These are phyloP conservation scores for Rhimphoctona megacephalus DNA, from an alignment of 2,888 invertebrate genomes.

Conservation along the genomic window DNA sequence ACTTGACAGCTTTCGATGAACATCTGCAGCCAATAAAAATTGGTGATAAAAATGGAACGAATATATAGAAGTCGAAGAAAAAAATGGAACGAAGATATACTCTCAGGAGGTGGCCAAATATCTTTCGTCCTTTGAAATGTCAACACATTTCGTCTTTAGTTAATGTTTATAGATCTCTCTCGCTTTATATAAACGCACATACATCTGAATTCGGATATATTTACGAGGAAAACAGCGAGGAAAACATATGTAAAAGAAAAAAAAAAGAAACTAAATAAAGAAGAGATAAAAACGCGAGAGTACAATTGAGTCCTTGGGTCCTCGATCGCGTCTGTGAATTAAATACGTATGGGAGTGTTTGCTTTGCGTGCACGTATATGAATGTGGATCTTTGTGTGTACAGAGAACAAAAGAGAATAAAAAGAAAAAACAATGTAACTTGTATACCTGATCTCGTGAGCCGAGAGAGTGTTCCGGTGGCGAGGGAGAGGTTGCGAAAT, in stretches of 20 bases:
- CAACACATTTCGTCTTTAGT: neutral
- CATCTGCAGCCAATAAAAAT: neutral
- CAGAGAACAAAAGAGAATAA: neutral
- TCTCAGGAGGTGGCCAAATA: neutral
- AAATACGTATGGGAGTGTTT: conserved; percentile 29
- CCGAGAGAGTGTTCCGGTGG: conserved; percentile 49
- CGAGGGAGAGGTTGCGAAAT: conserved; percentile 48
- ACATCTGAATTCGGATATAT: neutral
- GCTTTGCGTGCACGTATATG: conserved; percentile 11
- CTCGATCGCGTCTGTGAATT: conserved; percentile 22
- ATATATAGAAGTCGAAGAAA: neutral
- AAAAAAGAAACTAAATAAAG: neutral
- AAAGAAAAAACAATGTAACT: conserved; percentile 11
- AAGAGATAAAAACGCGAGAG: conserved; percentile 27
- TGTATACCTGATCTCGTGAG: conserved; percentile 44
- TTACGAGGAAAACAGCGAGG: conserved; percentile 8
- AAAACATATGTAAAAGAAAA: neutral
- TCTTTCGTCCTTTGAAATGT: neutral
- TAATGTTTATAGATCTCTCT: neutral
- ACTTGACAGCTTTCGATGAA: neutral
- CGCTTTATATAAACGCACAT: conserved; percentile 26
- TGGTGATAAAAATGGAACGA: neutral
- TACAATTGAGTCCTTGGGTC: conserved; percentile 43
- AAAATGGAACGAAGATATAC: neutral
- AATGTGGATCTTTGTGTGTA: conserved; percentile 3